Base-by-base conservation (phyloP, 1,140 invertebrate species). In the Nymphalis io region DNA sequence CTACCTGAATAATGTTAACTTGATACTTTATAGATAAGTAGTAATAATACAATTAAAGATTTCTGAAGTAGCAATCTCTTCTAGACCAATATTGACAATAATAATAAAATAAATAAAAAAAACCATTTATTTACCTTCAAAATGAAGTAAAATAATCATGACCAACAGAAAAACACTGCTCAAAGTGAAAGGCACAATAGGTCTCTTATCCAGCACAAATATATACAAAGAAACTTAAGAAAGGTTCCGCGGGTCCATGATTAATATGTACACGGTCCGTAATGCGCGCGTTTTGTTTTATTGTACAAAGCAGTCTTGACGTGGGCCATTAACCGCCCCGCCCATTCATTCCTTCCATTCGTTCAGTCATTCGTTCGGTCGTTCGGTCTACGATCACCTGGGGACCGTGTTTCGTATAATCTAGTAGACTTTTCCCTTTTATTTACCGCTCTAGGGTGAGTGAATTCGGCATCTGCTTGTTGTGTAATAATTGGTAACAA, bases 361-460 rank as follows among this genome's bases (percentile, higher is more conserved):
- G 65, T 67, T 79, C 76, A 74, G 73, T 75, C 72, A 66, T 77
- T 74, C 78, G 63, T 69, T 78, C 76, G 72, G 73, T 79, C 80
- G 73, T 78, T 80, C 78, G 75, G 72, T 78, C 83, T 75, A 84
- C 81, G 83, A 81, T 81, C 81, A 87, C 84, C 84, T 87, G 81
- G 84, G 83, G 81, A 85, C 80, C 60, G 66, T 69, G 80, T 76
- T 78, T 76, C 78, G 75, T 74, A 55, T 55, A 81, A 83, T 85
- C 73, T 75, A 72, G 64, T 65, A 72, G 68, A 75, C 74, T 72
- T 68, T 71, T 60, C n/a, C 55, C 42, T 70, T 74, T 75, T 71
- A 60, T 67, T 67, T 71, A 64, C 58, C 67, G 65, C 44, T 62
- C 46, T 71, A 68, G 55, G 15, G 12, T 67, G 40, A 70, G 58